Evolutionary conservation across 2,797 vertebrate species (phyloP), one percentile per base, ranked within the genome.

Genomic region (Phataginus tetradactyla): DNA sequence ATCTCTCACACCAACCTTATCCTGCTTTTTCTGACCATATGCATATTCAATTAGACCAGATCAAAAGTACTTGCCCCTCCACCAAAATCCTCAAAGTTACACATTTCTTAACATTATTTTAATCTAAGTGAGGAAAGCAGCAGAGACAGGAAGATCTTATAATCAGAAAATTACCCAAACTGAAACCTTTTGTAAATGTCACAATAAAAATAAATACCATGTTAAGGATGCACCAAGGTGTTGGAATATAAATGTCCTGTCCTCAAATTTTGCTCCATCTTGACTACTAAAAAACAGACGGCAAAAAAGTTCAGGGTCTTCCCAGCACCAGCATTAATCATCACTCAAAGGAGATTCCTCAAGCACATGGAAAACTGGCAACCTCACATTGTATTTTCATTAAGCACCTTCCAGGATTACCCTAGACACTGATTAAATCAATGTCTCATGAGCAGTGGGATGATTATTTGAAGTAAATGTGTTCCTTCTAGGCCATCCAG

Each of bases 391-490:
- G 18, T 49, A 11, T 78, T 85, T 93, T 74, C 87, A 69, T 61
- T 57, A 80, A 68, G 68, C 3, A 64, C 63, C 15, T 91, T 89
- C 81, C 96, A 95, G 89, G 83, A 61, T 42, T 95, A 74, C 84
- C 78, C 63, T 14, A 49, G 55, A 34, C 18, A 20, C 57, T 55
- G 92, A 96, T 86, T 84, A 77, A 91, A 94, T 95, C 92, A 42
- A 20, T 18, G 77, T 92, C 92, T 92, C 94, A 42, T 59, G 72
- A 94, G 93, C 64, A n/a, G 59, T 13, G 42, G 29, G 61, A 72
- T 77, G 69, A 95, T 94, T 90, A 97, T 94, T 96, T 97, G 94
- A 94, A 92, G 97, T 95, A 93, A 95, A 91, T 83, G 29, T 96
- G 95, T 95, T 96, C 95, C 96, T 96, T 95, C 86, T 59, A 84